phyloP scores from a whole-genome alignment of 1,140 invertebrate species.

The Drosophila parvula region DNA sequence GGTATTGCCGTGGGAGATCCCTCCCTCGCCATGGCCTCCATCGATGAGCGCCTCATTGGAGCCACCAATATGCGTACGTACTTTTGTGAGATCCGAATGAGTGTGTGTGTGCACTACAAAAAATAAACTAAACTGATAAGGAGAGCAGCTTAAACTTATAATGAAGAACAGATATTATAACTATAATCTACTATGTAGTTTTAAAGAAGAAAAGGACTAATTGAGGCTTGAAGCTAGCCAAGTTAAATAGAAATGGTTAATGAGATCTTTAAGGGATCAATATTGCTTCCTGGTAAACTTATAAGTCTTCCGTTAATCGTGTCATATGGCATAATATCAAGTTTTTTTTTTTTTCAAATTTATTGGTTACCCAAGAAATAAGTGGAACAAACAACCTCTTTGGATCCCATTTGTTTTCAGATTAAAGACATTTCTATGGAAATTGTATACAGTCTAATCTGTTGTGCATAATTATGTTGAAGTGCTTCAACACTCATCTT shows the following conservation, averaged over 20 bases:
- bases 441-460: neutral
- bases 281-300: neutral
- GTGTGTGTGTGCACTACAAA: neutral
- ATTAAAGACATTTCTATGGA: neutral
- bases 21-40: neutral
- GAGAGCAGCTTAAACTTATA: no score
- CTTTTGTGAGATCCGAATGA: neutral
- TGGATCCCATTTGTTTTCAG: neutral
- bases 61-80: constrained; percentile 56
- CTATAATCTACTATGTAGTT: no score
- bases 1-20: constrained; percentile 11
- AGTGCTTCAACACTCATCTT: no score
- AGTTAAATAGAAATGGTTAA: neutral
- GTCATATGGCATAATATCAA: neutral
- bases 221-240: neutral
- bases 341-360: neutral
- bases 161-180: no score
- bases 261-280: neutral
- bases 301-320: neutral
- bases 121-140: neutral
- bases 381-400: neutral
- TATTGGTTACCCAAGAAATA: neutral
- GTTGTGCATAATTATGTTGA: no score
- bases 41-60: constrained; percentile 32
- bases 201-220: no score